Percentiles rank a stretch among this genome's conserved stretches.
Evolutionary conservation across 92 coral and sea anemone genomes (phyloP).

Genomic region (Epizoanthus illoricatus): DNA sequence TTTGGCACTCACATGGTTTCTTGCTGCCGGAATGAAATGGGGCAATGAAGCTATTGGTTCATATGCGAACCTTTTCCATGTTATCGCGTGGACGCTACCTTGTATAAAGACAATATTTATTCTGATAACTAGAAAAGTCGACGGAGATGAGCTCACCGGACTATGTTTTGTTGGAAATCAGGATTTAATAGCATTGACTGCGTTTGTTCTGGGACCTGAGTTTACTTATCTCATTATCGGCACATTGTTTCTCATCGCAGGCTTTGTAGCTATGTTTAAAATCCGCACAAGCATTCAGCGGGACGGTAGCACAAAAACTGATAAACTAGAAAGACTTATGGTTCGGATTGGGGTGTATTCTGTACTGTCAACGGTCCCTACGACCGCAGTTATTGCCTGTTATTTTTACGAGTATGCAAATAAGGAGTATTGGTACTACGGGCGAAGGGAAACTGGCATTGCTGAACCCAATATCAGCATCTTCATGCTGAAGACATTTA

Average conservation of each 20-base stretch:
- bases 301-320: conserved; percentile 73
- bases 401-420: conserved; percentile 96
- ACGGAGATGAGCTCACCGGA: conserved; percentile 97
- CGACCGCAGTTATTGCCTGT: conserved; percentile 84
- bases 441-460: conserved; percentile 66
- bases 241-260: conserved; percentile 89
- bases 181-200: conserved; percentile 95
- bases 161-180: conserved; percentile 98
- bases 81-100: conserved; percentile 92
- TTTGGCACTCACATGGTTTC: conserved; percentile 93
- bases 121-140: conserved; percentile 90
- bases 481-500: conserved; percentile 84
- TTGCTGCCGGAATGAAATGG: conserved; percentile 99
- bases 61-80: conserved; percentile 91
- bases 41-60: conserved; percentile 90
- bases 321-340: conserved; percentile 89
- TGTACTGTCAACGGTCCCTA: conserved; percentile 87
- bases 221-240: conserved; percentile 99
- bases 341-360: conserved; percentile 93
- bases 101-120: conserved; percentile 91
- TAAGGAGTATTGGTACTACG: conserved; percentile 94
- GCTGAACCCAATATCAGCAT: conserved; percentile 89
- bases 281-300: conserved; percentile 77
- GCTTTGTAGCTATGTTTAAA: conserved; percentile 90
- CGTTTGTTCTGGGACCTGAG: conserved; percentile 98